Evolutionary conservation across 1,140 invertebrate species (phyloP), one percentile per base, ranked within the genome.

Genomic region (Subanguina moxae): DNA sequence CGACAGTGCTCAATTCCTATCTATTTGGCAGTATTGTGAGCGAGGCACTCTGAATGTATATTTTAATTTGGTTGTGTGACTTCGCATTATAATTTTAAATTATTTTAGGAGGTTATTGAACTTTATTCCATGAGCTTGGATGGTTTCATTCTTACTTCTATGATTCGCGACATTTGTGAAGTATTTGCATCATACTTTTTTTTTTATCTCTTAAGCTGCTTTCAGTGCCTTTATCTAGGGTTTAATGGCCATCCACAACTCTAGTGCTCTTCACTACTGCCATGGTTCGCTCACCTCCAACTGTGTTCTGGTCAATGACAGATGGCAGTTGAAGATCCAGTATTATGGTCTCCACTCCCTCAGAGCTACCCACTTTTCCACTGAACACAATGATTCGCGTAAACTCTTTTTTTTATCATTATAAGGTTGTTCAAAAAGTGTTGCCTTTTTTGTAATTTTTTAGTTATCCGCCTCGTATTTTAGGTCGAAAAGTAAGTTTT

Each of bases 231-330:
- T 61, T 30, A n/a, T 9, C n/a, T n/a, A 73, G 64, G 76, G 76
- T 23, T 45, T 78, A 13, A 13, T 38, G 5, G 74, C 67, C 19
- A 65, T 78, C 38, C 76, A 78, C 48, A 65, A 68, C 21, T 73
- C 73, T 17, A 19, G 3, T 23, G 56, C 66, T 27, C 57, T 78
- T 7, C n/a, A 25, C 8, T 30, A 70, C 19, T 52, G 38, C 32
- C 76, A 78, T 61, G 76, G 76, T 17, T 42, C 62, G 19, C 42
- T 78, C 21, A 78, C 64, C 15, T 78, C 76, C 0, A 27, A 64
- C 25, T 71, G 58, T 42, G 76, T 76, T 42, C 48, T 78, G 21
- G 71, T 78, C 42, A 74, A 73, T 64, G 76, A 78, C 46, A 28
- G 76, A 13, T 78, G 76, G 76, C 73, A 76, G 43, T 61, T 77